Base-by-base conservation (phyloP, 2,888 invertebrate genomes). In the Limnephilus lunatus region DNA sequence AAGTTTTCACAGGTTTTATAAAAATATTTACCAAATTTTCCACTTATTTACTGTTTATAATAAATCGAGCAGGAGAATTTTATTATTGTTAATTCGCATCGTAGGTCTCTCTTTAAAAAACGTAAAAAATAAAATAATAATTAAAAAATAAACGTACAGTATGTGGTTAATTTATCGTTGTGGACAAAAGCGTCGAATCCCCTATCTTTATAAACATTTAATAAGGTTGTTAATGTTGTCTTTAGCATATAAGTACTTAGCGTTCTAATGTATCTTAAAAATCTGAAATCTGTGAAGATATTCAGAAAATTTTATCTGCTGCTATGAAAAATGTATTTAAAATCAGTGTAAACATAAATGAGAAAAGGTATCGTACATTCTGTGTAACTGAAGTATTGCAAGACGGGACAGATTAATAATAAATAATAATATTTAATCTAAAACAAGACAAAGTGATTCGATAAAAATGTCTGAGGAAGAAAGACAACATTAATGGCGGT, bases 391-490 rank as follows among this genome's bases (percentile, higher is more conserved):
- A 68, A 68, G 25, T 7, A 25, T 25, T 68, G 68, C 9, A n/a
- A 68, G 25, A 68, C 68, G 9, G 25, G n/a, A 68, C 68, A n/a
- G 25, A 68, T 7, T 19, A 7, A n/a, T 68, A 19, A 25, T 19
- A 68, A 25, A 68, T 25, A 25, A 44, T 81, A 81, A 81, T 11
- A 44, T 44, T 12, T 12, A 12, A 44, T n/a, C 7, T 48, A 48
- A 14, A 85, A 35, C 35, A 35, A 14, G 12, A 30, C 81, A 85
- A 83, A n/a, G 85, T 85, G 85, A 15, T 32, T 31, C 19, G 9
- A 14, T 81, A 81, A 32, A 53, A 68, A 88, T 88, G 88, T 53
- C 53, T 14, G 88, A 88, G 15, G 68, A 53, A 88, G 88, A 88
- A 68, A 31, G 88, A 15, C n/a, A 53, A 1, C 31, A 53, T 15